A percentile compares a stretch with the other conserved stretches of the same genome.
Evolutionary conservation across 1,140 invertebrate species (phyloP).

Genomic region (Micrasema minimum): DNA sequence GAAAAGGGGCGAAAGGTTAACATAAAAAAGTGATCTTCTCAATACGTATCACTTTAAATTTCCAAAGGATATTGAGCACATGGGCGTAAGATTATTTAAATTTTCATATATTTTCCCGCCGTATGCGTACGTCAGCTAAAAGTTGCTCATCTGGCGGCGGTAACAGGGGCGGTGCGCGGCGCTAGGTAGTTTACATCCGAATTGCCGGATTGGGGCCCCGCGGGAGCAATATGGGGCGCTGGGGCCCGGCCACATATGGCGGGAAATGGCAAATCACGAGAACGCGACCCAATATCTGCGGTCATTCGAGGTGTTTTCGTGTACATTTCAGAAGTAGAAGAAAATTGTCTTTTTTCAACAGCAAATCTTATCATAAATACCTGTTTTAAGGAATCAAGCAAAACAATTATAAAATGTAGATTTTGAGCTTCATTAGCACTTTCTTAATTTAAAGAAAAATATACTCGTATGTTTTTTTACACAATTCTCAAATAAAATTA

Average conservation of each 20-base stretch:
- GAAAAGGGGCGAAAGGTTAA: too few relatives aligned
- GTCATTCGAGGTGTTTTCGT: too few relatives aligned
- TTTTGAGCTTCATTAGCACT: too few relatives aligned
- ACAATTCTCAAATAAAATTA: too few relatives aligned
- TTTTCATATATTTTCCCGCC: slow-evolving; percentile 25
- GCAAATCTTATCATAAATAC: too few relatives aligned
- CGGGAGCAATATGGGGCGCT: slow-evolving; percentile 33
- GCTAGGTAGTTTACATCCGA: slow-evolving; percentile 48
- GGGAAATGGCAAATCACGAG: slow-evolving; percentile 1
- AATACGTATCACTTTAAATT: slow-evolving; percentile 28
- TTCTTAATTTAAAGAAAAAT: too few relatives aligned
- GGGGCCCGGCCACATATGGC: slow-evolving; percentile 2
- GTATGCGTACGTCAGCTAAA: slow-evolving; percentile 34
- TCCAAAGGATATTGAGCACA: slow-evolving; percentile 19
- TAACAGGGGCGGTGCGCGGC: neutral
- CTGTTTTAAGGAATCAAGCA: too few relatives aligned
- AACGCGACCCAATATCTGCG: slow-evolving; percentile 7
- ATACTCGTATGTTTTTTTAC: too few relatives aligned
- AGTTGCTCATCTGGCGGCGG: slow-evolving; percentile 11
- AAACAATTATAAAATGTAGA: too few relatives aligned
- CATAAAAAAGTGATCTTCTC: too few relatives aligned
- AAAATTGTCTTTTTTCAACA: too few relatives aligned
- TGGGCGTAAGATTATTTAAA: slow-evolving; percentile 26
- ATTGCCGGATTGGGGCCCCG: slow-evolving; percentile 44
- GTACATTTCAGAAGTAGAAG: too few relatives aligned